Base-by-base conservation (phyloP, 2,113 vertebrate species). In the Myotis yumanensis region DNA sequence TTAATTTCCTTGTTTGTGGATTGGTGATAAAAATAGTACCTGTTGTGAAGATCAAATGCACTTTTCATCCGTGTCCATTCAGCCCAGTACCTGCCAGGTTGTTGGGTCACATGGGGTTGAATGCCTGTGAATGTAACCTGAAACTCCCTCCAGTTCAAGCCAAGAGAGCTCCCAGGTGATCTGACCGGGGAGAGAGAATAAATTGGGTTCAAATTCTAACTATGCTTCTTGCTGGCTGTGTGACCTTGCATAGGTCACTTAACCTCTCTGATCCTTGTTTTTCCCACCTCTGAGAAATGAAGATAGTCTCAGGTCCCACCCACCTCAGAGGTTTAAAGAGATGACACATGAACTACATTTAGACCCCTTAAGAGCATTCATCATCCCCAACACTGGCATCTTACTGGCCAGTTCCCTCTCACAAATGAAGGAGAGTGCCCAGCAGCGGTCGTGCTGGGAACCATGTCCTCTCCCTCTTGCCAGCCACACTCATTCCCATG, bases 201-300 rank as follows among this genome's bases (percentile, higher is more conserved):
- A 91, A 12, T 59, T 64, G 59, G 16, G 17, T 62, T 94, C 84
- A 62, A 23, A 80, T 93, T 90, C 37, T 57, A 68, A 2, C 22
- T 64, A 4, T 40, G 35, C 64, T 57, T 87, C 69, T 86, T 77
- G 54, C 14, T 90, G 62, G 46, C 69, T 72, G 0, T 72, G 81
- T 84, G 68, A 87, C 51, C 28, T 40, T 14, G 28, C 22, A 22
- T 25, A 83, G 79, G n/a, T 86, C 79, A 54, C 73, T 88, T 88
- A 68, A 66, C 52, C 30, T 96, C 89, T 69, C 46, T 68, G 46
- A 92, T 71, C 25, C 30, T 94, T 0, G 1, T 66, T 90, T 76
- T 94, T 35, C 22, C 66, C 4, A 23, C 7, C 54, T 92, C 79
- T 93, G 52, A 93, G 92, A 92, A 95, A 40, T 32, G 72, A 87